Evolutionary conservation across 2,113 vertebrate species (phyloP), one percentile per base, ranked within the genome.

Genomic region (Narcine bancroftii): DNA sequence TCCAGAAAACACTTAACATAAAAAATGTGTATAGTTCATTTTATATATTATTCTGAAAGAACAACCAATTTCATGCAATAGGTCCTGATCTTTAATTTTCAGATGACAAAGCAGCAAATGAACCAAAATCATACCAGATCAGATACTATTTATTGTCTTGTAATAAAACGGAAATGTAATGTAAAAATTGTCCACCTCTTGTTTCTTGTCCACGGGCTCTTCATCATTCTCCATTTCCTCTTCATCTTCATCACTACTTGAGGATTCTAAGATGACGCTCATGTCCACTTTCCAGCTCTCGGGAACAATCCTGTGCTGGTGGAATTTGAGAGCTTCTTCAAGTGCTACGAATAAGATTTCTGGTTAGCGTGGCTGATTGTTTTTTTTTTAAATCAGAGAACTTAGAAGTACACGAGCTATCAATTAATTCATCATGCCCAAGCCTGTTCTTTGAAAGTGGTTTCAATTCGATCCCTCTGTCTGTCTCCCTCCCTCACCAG

Each of bases 261-360:
- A 99, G 0, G 98, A 99, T 93, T 99, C 98, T 76, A 99, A 95
- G 93, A 99, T 99, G 94, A 99, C 98, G 94, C 96, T 99, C 94
- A 99, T 97, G 94, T 99, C 99, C 97, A 99, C 98, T 95, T 98
- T 99, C 99, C 99, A 99, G 89, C 94, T 95, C 19, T 96, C 96
- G 85, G 99, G 98, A 93, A 99, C 95, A 33, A 94, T 93, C 93
- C 93, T 95, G 83, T 93, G 95, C 94, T 93, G 95, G 77, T 98
- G 94, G 93, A 99, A 99, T 0, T 81, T 65, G 93, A 93, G 95
- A 45, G 98, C 98, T 92, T 96, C 97, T 92, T 96, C 96, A 1
- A 97, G 93, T 92, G 97, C 98, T 99, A 93, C 0, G 92, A 69
- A 42, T 6, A 63, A 60, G 33, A 91, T 21, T 91, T 47, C 39